Evolutionary conservation across 2,113 vertebrate genomes (phyloP).

Genomic region (Halichoeres trimaculatus): DNA sequence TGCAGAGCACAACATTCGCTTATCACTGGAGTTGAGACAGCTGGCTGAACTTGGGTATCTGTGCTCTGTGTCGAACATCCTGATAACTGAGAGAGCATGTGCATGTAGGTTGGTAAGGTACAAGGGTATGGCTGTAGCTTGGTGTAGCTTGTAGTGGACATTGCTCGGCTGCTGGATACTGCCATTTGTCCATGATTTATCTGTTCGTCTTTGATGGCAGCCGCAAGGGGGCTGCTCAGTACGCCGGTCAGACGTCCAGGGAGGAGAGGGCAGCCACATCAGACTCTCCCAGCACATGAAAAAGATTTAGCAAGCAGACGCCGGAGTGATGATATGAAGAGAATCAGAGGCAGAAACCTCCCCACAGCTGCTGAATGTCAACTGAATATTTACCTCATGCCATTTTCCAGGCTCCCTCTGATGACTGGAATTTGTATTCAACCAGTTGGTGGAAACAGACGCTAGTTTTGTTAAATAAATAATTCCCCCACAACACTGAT

Average conservation of each 20-base stretch:
- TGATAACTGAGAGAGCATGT: constrained; percentile 15
- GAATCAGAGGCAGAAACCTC: constrained; percentile 49
- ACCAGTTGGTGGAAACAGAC: constrained; percentile 23
- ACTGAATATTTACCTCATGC: constrained; percentile 42
- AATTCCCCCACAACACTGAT: constrained; percentile 26
- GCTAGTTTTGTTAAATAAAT: constrained; percentile 58
- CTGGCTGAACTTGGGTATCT: constrained; percentile 38
- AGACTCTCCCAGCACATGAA: constrained; percentile 67
- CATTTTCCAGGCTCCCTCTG: constrained; percentile 14
- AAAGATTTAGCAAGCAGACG: constrained; percentile 57
- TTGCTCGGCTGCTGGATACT: constrained; percentile 35
- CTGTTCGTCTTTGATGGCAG: constrained; percentile 52
- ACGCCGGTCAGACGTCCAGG: constrained; percentile 56
- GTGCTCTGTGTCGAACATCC: constrained; percentile 37
- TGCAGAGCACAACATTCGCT: constrained; percentile 26
- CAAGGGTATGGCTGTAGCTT: not conserved
- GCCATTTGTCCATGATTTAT: constrained; percentile 66
- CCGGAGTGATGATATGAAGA: constrained; percentile 33
- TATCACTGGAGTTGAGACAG: constrained; percentile 55
- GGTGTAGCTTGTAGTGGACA: not conserved
- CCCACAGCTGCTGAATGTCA: constrained; percentile 33
- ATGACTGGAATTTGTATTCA: constrained; percentile 41
- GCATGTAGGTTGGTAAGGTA: not conserved
- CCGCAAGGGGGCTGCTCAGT: constrained; percentile 52
- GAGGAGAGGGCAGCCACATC: constrained; percentile 55